Conservation (phyloP, 2,888 invertebrate species). For the Torymus texanus region DNA sequence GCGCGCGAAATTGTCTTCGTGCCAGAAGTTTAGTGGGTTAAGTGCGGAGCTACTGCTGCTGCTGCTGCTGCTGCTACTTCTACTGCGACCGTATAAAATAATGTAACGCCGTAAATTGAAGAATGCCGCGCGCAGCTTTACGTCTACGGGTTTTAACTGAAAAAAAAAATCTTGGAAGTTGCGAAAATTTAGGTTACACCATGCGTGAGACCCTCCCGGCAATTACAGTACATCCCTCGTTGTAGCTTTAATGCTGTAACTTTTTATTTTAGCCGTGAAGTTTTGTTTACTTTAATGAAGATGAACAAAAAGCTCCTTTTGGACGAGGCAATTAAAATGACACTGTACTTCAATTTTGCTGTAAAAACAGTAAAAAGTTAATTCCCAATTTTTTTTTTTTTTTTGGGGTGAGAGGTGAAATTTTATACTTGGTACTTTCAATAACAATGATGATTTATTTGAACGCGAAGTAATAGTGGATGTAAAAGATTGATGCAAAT, state of each 20-base stretch:
- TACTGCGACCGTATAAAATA: conserved; percentile 36
- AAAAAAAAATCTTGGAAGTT: conserved; percentile 4
- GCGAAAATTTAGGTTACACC: too few species aligned
- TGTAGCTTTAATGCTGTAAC: conserved; percentile 2
- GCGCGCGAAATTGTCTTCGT: conserved; percentile 30
- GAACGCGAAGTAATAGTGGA: too few species aligned
- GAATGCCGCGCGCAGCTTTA: conserved; percentile 18
- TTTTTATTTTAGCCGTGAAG: not conserved
- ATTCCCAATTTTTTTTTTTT: too few species aligned
- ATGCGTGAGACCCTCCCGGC: too few species aligned
- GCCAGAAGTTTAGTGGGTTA: conserved; percentile 43
- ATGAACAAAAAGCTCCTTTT: not conserved
- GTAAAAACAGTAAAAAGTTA: too few species aligned
- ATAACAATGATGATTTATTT: too few species aligned
- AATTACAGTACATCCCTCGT: too few species aligned
- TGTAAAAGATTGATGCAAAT: too few species aligned
- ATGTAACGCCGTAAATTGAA: conserved; percentile 35
- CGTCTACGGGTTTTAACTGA: conserved; percentile 5
- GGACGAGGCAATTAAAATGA: not conserved
- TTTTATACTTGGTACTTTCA: too few species aligned
- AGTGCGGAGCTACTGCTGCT: conserved; percentile 11
- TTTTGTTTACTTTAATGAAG: not conserved
- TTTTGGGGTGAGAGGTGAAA: too few species aligned
- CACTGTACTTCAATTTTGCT: too few species aligned
- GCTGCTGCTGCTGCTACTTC: not conserved